Evolutionary conservation across 2,113 vertebrate species (phyloP).

Genomic region (Paradoxurus hermaphroditus): DNA sequence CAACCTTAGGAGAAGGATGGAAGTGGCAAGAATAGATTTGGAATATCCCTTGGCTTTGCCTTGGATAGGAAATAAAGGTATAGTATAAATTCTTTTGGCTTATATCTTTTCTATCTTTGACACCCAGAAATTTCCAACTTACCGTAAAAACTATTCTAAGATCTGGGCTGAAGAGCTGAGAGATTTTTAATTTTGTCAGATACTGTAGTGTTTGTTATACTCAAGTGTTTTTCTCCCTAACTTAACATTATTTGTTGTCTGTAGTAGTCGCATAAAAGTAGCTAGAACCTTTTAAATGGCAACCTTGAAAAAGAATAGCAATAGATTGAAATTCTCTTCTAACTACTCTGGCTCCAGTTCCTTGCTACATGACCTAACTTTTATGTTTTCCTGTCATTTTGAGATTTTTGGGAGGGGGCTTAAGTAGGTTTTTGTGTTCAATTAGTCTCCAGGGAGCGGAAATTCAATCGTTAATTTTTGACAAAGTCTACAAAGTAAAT

Average conservation of each 20-base stretch:
- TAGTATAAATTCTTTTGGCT: not conserved
- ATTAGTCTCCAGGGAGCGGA: not conserved
- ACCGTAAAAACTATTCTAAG: not conserved
- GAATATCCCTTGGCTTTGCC: not conserved
- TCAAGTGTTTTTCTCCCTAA: not conserved
- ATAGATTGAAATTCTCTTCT: constrained; percentile 3
- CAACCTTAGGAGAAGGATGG: not conserved
- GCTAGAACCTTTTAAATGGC: not conserved
- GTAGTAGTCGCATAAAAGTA: not conserved
- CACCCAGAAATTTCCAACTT: not conserved
- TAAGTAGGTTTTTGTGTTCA: not conserved
- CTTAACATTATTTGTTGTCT: not conserved
- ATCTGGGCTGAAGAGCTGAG: not conserved
- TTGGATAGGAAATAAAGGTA: not conserved
- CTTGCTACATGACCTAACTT: not conserved
- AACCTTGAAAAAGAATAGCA: not conserved
- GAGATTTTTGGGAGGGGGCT: not conserved
- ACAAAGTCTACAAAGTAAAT: not conserved
- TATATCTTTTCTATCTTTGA: not conserved
- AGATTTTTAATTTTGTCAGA: not conserved
- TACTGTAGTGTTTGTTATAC: not conserved
- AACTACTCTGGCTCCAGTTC: not conserved
- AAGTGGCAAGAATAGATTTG: not conserved
- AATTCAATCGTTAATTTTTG: not conserved
- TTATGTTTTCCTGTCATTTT: not conserved